Percentiles rank a stretch among this genome's conserved stretches.
These are phyloP conservation scores for Zaprionus inermis DNA, from an alignment of 1,140 invertebrate species.

Conservation along the genomic window DNA sequence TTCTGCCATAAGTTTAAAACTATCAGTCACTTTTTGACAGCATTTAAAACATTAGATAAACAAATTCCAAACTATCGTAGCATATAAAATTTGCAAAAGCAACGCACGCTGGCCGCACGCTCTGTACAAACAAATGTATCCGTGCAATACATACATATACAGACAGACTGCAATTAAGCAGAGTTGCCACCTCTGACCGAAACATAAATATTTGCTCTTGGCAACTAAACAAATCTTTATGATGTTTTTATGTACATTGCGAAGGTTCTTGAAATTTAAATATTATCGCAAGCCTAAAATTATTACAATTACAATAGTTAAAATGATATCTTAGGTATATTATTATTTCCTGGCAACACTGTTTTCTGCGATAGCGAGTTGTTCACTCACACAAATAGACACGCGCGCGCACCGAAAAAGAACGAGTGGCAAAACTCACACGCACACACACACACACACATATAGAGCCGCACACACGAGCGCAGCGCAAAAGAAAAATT, in stretches of 20 bases:
- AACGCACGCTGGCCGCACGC: conserved; percentile 71
- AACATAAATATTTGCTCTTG: conserved; percentile 21
- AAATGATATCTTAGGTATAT: background rate
- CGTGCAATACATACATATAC: conserved; percentile 74
- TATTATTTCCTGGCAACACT: conserved; percentile 39
- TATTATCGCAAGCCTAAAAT: background rate
- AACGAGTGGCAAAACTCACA: conserved; percentile 60
- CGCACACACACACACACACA: conserved; percentile 46
- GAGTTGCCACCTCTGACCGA: conserved; percentile 60
- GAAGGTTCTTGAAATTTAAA: background rate
- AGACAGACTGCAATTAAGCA: conserved; percentile 80
- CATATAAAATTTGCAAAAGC: conserved; percentile 48
- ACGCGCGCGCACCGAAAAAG: conserved; percentile 70
- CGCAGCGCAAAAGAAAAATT: conserved; percentile 79
- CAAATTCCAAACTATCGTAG: conserved; percentile 34
- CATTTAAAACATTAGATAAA: conserved; percentile 19
- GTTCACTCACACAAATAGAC: conserved; percentile 34
- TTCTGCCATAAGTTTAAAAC: conserved; percentile 16
- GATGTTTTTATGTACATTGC: background rate
- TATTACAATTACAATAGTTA: background rate
- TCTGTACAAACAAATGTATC: conserved; percentile 72
- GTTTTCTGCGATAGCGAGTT: conserved; percentile 38
- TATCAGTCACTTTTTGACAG: conserved; percentile 31
- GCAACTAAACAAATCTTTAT: background rate
- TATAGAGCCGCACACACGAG: conserved; percentile 42